Evolutionary conservation across 2,113 vertebrate species (phyloP).

Genomic region (Turnix velox): DNA sequence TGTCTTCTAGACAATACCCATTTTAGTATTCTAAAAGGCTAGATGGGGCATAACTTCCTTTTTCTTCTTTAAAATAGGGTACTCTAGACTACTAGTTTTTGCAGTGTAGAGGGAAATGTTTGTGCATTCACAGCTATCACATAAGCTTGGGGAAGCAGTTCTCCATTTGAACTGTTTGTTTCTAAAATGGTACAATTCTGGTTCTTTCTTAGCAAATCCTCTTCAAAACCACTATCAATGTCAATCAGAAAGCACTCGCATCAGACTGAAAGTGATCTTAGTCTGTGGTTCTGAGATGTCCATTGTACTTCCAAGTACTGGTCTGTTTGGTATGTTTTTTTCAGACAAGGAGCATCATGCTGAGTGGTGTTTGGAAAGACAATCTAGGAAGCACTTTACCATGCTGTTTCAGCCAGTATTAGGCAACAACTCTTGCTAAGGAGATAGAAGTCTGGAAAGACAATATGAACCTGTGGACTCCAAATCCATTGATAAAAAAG

Average conservation of each 20-base stretch:
- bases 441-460: neutral
- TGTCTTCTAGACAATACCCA: neutral
- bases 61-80: neutral
- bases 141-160: neutral
- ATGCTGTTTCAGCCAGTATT: neutral
- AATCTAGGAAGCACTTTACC: neutral
- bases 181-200: neutral
- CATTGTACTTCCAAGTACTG: neutral
- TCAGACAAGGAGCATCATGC: neutral
- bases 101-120: neutral
- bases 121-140: neutral
- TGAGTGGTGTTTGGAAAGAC: neutral
- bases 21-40: neutral
- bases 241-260: neutral
- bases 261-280: neutral
- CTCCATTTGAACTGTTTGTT: neutral
- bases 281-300: constrained; percentile 15
- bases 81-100: neutral
- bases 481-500: neutral
- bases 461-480: neutral
- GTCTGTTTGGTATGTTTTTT: neutral
- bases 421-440: neutral
- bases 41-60: neutral
- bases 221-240: constrained; percentile 1
- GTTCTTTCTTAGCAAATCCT: neutral